Evolutionary conservation across 2,888 invertebrate genomes (phyloP).

Genomic region (Agrotis puta): DNA sequence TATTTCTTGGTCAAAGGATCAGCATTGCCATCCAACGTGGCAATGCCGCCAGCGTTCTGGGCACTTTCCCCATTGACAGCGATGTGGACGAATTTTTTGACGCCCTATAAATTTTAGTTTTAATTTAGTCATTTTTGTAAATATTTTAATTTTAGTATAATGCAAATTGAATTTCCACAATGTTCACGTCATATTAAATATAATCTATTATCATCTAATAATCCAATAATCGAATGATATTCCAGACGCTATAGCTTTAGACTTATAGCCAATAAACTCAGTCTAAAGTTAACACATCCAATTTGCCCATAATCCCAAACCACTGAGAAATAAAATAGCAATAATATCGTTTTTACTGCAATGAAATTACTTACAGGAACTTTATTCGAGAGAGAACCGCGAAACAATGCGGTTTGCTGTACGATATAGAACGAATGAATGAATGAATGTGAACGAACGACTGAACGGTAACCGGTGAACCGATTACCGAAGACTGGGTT

Average conservation of each 20-base stretch:
- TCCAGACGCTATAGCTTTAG: not conserved
- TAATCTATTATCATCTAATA: too few relatives aligned
- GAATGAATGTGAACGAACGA: slow-evolving; percentile 37
- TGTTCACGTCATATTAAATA: too few relatives aligned
- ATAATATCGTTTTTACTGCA: slow-evolving; percentile 50
- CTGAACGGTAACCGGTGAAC: slow-evolving; percentile 34
- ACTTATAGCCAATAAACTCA: slow-evolving; percentile 25
- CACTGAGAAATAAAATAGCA: slow-evolving; percentile 32
- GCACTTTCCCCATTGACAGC: too few relatives aligned
- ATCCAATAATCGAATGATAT: not conserved
- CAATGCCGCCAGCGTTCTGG: too few relatives aligned
- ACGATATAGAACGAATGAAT: slow-evolving; percentile 35
- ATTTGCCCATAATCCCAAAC: slow-evolving; percentile 18
- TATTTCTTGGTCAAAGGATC: too few relatives aligned
- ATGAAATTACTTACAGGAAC: slow-evolving; percentile 56
- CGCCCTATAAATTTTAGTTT: too few relatives aligned
- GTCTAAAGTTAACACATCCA: slow-evolving; percentile 29
- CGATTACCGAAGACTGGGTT: slow-evolving; percentile 18
- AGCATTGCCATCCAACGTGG: too few relatives aligned
- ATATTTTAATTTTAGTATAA: too few relatives aligned
- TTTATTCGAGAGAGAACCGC: slow-evolving; percentile 41
- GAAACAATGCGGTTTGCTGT: slow-evolving; percentile 39
- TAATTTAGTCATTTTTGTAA: too few relatives aligned
- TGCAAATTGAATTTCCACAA: too few relatives aligned
- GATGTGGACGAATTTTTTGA: too few relatives aligned